Evolutionary conservation across 2,113 vertebrate species (phyloP), one percentile per base, ranked within the genome.

Genomic region (Sterrhoptilus dennistouni): DNA sequence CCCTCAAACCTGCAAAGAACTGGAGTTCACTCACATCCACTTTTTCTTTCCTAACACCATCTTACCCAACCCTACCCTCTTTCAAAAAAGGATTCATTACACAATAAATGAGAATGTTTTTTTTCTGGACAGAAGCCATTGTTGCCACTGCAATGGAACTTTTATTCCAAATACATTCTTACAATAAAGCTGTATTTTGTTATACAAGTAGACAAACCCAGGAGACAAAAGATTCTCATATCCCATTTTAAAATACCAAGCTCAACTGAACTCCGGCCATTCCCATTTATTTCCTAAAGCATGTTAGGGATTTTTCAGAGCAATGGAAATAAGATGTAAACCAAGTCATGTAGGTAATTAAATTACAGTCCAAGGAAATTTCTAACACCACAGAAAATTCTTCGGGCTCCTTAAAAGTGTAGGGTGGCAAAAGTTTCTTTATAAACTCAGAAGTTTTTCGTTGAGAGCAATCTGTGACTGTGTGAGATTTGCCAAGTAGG

Each of bases 381-480:
- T 90, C 24, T 76, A 94, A 56, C 88, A 78, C 52, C 47, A 68
- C 17, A 86, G 44, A 79, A 83, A 75, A 93, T 88, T 95, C 87
- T 93, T 92, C 44, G 0, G 49, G 35, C 36, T 94, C 36, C 77
- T 52, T 40, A 16, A 76, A 76, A 57, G 40, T 61, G n/a, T 29
- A 50, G n/a, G 33, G 66, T 83, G 66, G 77, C 61, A 92, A 25
- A 25, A 81, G 21, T 64, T 94, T 69, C 47, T 91, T 98, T 95
- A 98, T 83, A 98, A 97, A 96, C 98, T 98, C 83, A 99, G 98
- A 72, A 99, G 98, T 93, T 99, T 99, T 97, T 99, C 99, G 2
- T 99, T 99, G 69, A 99, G 98, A 91, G 99, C 99, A 33, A 99
- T 99, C 96, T 99, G 99, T 90, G 99, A 99, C 97, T 99, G 99